These are phyloP conservation scores for Sebastiscus tertius DNA, from an alignment of 2,797 vertebrate genomes.

Conservation along the genomic window DNA sequence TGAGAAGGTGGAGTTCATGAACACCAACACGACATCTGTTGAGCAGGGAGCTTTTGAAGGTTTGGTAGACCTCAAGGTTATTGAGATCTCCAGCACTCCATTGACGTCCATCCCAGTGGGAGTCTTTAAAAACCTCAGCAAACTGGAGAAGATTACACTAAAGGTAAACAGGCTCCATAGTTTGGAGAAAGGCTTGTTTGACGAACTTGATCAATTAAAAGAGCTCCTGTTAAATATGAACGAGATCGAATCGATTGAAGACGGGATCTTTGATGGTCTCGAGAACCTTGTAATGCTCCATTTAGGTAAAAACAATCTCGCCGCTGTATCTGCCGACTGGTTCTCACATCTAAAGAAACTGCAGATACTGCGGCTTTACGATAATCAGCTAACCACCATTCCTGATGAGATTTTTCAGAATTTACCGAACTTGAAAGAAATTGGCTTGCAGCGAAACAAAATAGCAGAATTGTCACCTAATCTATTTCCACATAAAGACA, in stretches of 20 bases:
- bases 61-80: conserved; percentile 63
- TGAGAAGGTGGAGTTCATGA: conserved; percentile 77
- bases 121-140: conserved; percentile 79
- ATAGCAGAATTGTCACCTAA: conserved; percentile 72
- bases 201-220: conserved; percentile 69
- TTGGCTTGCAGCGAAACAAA: conserved; percentile 75
- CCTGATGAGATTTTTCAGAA: conserved; percentile 78
- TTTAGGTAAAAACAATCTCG: conserved; percentile 82
- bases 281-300: conserved; percentile 73
- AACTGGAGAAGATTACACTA: conserved; percentile 76
- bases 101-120: conserved; percentile 73
- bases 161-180: conserved; percentile 74
- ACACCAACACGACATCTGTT: conserved; percentile 68
- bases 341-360: conserved; percentile 81
- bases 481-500: conserved; percentile 79
- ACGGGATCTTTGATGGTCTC: conserved; percentile 83
- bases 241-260: conserved; percentile 79
- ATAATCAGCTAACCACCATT: conserved; percentile 80
- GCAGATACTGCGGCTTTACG: conserved; percentile 76
- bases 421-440: conserved; percentile 76
- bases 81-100: conserved; percentile 78
- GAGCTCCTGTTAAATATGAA: conserved; percentile 78
- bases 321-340: conserved; percentile 54
- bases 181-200: conserved; percentile 81
- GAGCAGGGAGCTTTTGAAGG: conserved; percentile 85